Evolutionary conservation across 2,888 invertebrate species (phyloP).

Genomic region (Hydropsyche betteni): DNA sequence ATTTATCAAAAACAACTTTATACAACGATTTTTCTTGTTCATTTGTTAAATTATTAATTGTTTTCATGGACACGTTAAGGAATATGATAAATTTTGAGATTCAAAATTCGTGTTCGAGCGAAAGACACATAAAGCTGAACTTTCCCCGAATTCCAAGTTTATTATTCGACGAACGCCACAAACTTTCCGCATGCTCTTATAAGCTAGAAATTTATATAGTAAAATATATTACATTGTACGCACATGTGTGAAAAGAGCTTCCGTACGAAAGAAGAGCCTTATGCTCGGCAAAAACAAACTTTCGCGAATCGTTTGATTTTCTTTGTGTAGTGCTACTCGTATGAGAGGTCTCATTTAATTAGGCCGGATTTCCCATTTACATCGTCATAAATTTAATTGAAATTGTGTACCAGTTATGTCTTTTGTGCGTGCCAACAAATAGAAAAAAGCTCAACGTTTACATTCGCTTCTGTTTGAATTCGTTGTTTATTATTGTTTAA

Average conservation of each 20-base stretch:
- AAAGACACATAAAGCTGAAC: constrained; percentile 20
- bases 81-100: constrained; percentile 16
- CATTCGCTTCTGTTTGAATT: not conserved
- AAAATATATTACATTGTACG: too few relatives aligned
- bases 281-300: constrained; percentile 3
- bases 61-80: not conserved
- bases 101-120: constrained; percentile 1
- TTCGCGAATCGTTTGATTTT: not conserved
- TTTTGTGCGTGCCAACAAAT: not conserved
- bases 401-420: not conserved
- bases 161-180: constrained; percentile 22
- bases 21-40: too few relatives aligned
- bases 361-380: not conserved
- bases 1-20: too few relatives aligned
- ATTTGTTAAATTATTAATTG: too few relatives aligned
- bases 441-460: not conserved
- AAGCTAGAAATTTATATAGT: not conserved
- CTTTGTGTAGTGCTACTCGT: too few relatives aligned
- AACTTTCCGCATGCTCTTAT: constrained; percentile 21
- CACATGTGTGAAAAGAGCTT: not conserved
- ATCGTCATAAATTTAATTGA: constrained; percentile 10
- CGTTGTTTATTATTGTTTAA: not conserved
- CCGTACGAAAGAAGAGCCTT: not conserved
- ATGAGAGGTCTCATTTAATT: not conserved
- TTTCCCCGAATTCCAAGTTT: constrained; percentile 25